Conservation (phyloP, 1,140 invertebrate species). For the Trachymyrmex cornetzi region DNA sequence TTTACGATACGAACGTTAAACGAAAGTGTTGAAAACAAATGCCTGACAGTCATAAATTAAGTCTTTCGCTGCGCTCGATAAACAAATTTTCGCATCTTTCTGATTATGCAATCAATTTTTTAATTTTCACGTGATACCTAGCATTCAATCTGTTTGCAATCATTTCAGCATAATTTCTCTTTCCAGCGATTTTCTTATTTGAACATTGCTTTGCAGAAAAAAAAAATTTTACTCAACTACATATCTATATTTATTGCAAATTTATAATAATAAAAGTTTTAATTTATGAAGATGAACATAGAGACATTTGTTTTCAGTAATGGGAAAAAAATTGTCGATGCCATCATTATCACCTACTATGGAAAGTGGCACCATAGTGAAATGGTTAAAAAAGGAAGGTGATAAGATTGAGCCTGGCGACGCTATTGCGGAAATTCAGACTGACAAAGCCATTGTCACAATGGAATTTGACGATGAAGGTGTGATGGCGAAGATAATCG, state of each 20-base stretch:
- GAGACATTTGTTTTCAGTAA: conserved; percentile 75
- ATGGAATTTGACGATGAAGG: conserved; percentile 99
- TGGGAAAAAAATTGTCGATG: conserved; percentile 87
- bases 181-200: background rate
- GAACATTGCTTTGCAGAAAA: background rate
- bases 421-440: conserved; percentile 99
- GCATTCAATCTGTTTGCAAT: background rate
- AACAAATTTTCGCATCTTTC: background rate
- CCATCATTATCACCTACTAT: conserved; percentile 99
- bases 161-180: background rate
- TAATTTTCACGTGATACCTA: background rate
- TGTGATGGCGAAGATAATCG: conserved; percentile 96
- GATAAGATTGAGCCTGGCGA: conserved; percentile 92
- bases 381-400: conserved; percentile 99
- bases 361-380: conserved; percentile 98
- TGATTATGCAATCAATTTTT: conserved; percentile 76
- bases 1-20: conserved; percentile 5
- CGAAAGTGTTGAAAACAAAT: background rate
- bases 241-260: background rate
- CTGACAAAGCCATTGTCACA: conserved; percentile 99
- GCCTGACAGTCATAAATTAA: background rate
- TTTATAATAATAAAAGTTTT: background rate
- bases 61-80: background rate
- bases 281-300: background rate
- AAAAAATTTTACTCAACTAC: background rate